A percentile compares a stretch with the other conserved stretches of the same genome.
These are phyloP conservation scores for Hestina assimilis DNA, from an alignment of 1,140 invertebrate genomes.

Conservation along the genomic window DNA sequence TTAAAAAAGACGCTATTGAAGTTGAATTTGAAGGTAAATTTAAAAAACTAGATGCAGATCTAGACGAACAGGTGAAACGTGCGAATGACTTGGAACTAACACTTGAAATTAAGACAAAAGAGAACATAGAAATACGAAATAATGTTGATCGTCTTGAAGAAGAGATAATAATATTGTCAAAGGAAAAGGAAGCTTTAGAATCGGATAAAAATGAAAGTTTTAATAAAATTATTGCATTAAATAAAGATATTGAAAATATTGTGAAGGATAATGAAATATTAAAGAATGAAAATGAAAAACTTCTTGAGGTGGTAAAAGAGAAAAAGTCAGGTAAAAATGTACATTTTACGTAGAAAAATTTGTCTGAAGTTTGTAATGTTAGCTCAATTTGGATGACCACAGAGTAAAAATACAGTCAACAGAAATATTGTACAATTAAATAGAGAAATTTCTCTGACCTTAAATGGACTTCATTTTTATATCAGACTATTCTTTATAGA, in stretches of 20 bases:
- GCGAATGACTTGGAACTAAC: conserved; percentile 25
- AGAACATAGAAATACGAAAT: conserved; percentile 25
- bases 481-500: too few species aligned
- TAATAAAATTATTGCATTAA: conserved; percentile 18
- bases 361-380: too few species aligned
- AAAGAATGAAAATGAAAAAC: conserved; percentile 32
- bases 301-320: conserved; percentile 34
- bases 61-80: conserved; percentile 24
- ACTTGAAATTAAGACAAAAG: conserved; percentile 26
- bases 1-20: conserved; percentile 36
- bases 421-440: too few species aligned
- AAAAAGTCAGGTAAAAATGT: conserved; percentile 41
- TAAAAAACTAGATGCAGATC: conserved; percentile 29
- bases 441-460: too few species aligned
- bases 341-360: too few species aligned
- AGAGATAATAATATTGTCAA: conserved; percentile 23
- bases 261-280: conserved; percentile 22
- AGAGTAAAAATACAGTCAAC: too few species aligned
- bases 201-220: conserved; percentile 27
- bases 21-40: conserved; percentile 31
- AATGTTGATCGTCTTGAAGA: conserved; percentile 28
- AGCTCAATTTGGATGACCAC: too few species aligned
- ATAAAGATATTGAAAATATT: conserved; percentile 17
- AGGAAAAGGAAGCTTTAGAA: conserved; percentile 26
- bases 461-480: too few species aligned